These are phyloP conservation scores for Anableps anableps DNA, from an alignment of 2,797 vertebrate genomes.

Conservation along the genomic window DNA sequence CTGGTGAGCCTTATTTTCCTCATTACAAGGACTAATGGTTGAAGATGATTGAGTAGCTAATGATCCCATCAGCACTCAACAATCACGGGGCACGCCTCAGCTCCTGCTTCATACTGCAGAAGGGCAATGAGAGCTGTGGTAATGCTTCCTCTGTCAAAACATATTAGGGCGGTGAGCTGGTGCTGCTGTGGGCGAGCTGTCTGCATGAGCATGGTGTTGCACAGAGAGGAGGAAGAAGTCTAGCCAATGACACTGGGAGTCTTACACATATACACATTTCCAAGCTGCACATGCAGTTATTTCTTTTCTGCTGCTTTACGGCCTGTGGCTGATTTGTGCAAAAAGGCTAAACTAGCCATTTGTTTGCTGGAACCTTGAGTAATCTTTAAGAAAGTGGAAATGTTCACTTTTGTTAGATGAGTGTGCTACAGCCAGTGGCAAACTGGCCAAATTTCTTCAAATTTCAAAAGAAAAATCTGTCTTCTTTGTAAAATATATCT, in stretches of 20 bases:
- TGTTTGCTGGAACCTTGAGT: background rate
- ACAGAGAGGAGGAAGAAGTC: constrained; percentile 57
- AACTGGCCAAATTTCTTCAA: too few species aligned
- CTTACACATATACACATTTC: constrained; percentile 36
- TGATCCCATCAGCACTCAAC: background rate
- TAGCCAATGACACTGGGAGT: constrained; percentile 51
- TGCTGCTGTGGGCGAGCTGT: constrained; percentile 68
- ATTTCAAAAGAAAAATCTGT: background rate
- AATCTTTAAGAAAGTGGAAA: background rate
- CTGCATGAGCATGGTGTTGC: constrained; percentile 48
- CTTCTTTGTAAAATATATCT: background rate
- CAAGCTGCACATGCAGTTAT: constrained; percentile 15
- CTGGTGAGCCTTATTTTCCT: background rate
- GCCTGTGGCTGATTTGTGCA: constrained; percentile 22
- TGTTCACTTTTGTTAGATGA: constrained; percentile 23
- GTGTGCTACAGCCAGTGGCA: background rate
- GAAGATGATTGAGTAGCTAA: background rate
- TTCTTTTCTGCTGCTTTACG: constrained; percentile 16
- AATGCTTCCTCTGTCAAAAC: constrained; percentile 67
- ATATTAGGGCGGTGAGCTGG: constrained; percentile 67
- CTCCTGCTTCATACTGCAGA: constrained; percentile 61
- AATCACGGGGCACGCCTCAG: constrained; percentile 34
- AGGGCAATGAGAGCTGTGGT: constrained; percentile 59
- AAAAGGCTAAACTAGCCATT: constrained; percentile 29
- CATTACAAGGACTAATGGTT: background rate